phyloP scores from a whole-genome alignment of 2,113 vertebrate genomes.

The Scatophagus argus region DNA sequence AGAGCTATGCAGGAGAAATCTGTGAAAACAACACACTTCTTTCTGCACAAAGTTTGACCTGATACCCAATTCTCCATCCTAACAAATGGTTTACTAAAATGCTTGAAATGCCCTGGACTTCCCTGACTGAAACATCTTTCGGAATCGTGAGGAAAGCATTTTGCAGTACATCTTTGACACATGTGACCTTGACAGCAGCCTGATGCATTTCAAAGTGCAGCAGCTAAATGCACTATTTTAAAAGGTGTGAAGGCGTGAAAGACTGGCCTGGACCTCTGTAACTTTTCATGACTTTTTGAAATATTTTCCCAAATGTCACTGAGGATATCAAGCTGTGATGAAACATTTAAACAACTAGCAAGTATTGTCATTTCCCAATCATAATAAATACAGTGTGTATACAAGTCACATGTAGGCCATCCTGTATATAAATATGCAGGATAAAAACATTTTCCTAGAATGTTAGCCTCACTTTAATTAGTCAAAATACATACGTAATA shows the following conservation, averaged over 20 bases:
- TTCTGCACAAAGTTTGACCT: conserved; percentile 43
- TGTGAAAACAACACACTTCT: conserved; percentile 44
- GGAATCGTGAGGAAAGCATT: conserved; percentile 1
- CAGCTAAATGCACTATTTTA: neutral
- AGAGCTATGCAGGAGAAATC: conserved; percentile 30
- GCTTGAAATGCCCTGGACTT: neutral
- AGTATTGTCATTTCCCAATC: neutral
- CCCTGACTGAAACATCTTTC: neutral
- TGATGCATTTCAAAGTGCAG: conserved; percentile 17
- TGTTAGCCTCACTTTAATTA: neutral
- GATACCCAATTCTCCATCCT: neutral
- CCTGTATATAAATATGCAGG: neutral
- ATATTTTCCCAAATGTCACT: neutral
- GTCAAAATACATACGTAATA: too few relatives aligned
- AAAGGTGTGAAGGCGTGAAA: neutral
- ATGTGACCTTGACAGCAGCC: conserved; percentile 45
- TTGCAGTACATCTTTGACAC: neutral
- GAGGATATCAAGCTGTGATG: neutral
- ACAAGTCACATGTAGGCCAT: neutral
- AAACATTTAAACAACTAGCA: neutral
- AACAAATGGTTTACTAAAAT: neutral
- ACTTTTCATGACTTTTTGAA: neutral
- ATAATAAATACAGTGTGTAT: neutral
- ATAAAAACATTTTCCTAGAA: neutral
- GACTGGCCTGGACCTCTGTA: neutral